These are phyloP conservation scores for Craterocephalus amniculus DNA, from an alignment of 2,797 vertebrate genomes.

Conservation along the genomic window DNA sequence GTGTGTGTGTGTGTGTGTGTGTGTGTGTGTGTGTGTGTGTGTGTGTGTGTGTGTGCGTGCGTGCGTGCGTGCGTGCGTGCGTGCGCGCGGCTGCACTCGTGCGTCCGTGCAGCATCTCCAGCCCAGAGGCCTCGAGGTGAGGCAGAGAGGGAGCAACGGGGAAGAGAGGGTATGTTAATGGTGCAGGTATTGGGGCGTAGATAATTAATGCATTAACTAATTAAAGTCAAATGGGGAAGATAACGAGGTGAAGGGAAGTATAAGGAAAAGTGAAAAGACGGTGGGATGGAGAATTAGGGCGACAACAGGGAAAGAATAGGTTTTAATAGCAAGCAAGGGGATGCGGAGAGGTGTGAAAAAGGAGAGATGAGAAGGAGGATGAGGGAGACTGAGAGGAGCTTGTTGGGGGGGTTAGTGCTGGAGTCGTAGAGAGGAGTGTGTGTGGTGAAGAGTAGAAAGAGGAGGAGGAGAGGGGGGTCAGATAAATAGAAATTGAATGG, in stretches of 20 bases:
- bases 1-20: too few relatives aligned
- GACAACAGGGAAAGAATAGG: slow-evolving; percentile 70
- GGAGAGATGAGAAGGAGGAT: slow-evolving; percentile 63
- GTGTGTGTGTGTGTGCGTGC: too few relatives aligned
- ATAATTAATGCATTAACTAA: slow-evolving; percentile 87
- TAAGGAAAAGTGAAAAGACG: slow-evolving; percentile 59
- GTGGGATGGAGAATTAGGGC: slow-evolving; percentile 67
- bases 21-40: too few relatives aligned
- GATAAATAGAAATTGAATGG: slow-evolving; percentile 87
- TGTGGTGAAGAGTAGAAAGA: background rate
- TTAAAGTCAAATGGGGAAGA: slow-evolving; percentile 83
- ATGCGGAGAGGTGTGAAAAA: slow-evolving; percentile 76
- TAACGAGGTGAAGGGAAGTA: slow-evolving; percentile 78
- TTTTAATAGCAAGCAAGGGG: slow-evolving; percentile 76
- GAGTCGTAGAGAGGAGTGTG: slow-evolving; percentile 41
- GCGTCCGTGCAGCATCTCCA: slow-evolving; percentile 57
- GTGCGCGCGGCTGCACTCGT: slow-evolving; percentile 13
- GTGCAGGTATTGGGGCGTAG: slow-evolving; percentile 83
- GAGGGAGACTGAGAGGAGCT: slow-evolving; percentile 43
- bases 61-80: slow-evolving; percentile 52
- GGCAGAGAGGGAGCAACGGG: slow-evolving; percentile 56
- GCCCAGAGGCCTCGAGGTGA: slow-evolving; percentile 64
- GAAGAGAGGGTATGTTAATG: slow-evolving; percentile 75
- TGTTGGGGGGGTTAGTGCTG: slow-evolving; percentile 16
- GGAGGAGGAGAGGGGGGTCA: slow-evolving; percentile 39